Percentiles rank a stretch among this genome's conserved stretches.
Conservation (phyloP, 2,888 invertebrate genomes). For the Sarcophaga rosellei region DNA sequence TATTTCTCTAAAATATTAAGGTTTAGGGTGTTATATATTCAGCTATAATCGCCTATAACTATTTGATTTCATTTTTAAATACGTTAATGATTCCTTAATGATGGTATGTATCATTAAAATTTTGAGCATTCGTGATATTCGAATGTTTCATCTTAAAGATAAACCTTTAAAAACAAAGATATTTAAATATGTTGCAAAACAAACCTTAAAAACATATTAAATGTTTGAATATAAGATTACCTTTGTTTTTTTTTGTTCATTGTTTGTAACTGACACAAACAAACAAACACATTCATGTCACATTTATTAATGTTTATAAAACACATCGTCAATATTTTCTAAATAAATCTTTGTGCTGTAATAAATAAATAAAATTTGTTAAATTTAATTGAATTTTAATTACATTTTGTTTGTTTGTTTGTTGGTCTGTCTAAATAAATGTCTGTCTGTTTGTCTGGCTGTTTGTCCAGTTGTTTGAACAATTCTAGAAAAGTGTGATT, state of each 20-base stretch:
- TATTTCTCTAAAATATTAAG: too few relatives aligned
- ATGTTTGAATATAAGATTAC: background rate
- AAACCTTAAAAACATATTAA: background rate
- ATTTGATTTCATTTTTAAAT: background rate
- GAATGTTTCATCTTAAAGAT: constrained; percentile 22
- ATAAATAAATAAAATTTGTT: background rate
- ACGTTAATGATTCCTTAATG: constrained; percentile 55
- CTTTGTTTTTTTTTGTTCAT: background rate
- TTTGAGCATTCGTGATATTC: constrained; percentile 7
- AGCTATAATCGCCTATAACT: too few relatives aligned
- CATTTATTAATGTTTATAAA: background rate
- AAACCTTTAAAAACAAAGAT: background rate
- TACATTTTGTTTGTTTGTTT: background rate
- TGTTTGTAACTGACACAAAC: background rate
- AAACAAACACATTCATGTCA: background rate
- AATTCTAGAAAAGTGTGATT: constrained; percentile 41
- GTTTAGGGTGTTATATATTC: too few relatives aligned
- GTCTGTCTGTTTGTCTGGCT: background rate
- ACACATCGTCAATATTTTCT: background rate
- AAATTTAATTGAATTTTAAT: constrained; percentile 13
- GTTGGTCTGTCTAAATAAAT: background rate
- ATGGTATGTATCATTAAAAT: constrained; percentile 7
- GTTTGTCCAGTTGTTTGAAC: constrained; percentile 15
- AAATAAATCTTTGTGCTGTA: background rate
- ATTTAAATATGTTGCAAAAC: constrained; percentile 10